A percentile compares a stretch with the other conserved stretches of the same genome.
Evolutionary conservation across 2,888 invertebrate species (phyloP).

Genomic region (Cylindroiulus punctatus): DNA sequence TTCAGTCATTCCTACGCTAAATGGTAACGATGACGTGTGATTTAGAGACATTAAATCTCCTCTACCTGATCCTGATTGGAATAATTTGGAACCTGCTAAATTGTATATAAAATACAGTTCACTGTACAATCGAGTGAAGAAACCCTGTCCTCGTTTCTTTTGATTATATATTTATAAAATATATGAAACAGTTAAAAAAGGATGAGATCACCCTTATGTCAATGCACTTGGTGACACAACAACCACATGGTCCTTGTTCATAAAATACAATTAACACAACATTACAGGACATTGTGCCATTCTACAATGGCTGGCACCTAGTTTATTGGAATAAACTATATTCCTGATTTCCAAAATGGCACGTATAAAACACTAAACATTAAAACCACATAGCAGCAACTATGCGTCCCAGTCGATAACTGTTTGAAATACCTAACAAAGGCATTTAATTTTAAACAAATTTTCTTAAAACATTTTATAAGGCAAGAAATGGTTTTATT

Average conservation of each 20-base stretch:
- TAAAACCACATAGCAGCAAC: not conserved
- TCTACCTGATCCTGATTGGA: not conserved
- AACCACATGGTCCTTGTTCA: not conserved
- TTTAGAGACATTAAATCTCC: not conserved
- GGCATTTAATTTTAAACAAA: too few species aligned
- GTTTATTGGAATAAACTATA: not conserved
- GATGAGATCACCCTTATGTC: not conserved
- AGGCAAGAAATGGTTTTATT: too few species aligned
- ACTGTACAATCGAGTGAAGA: not conserved
- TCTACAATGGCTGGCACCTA: not conserved
- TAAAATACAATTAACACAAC: not conserved
- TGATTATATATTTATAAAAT: not conserved
- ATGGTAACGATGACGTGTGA: not conserved
- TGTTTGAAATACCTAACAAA: not conserved
- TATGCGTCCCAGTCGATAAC: not conserved
- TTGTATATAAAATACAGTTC: not conserved
- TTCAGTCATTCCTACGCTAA: not conserved
- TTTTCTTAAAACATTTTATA: too few species aligned
- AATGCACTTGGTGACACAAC: not conserved
- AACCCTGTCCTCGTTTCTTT: not conserved
- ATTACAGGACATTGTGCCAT: not conserved
- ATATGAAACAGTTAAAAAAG: not conserved
- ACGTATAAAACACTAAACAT: not conserved
- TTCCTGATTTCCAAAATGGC: not conserved
- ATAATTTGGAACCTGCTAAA: not conserved